Base-by-base conservation (phyloP, 1,140 invertebrate species). In the Hyphantria cunea region DNA sequence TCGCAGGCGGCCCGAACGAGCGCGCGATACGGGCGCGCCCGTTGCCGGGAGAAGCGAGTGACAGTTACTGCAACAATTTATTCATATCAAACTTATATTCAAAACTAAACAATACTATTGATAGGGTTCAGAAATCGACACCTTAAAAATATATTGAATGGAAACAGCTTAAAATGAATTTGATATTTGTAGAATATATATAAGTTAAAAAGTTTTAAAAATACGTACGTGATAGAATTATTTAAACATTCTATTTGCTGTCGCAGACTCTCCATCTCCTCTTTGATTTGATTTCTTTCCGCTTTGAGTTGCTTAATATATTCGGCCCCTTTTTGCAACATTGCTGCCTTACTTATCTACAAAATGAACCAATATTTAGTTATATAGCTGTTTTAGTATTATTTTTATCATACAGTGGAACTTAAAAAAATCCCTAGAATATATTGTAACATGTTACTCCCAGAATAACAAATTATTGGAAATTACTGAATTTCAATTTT, bases 271-370 rank as follows among this genome's bases (percentile, higher is more conserved):
- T 98, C 96, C 92, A 97, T 97, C 90, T 99, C 98, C 63, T 98
- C 96, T 76, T 97, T 96, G 54, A 99, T 94, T 74, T 96, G 95
- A 77, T 94, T 94, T 67, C 98, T 92, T 84, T 99, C 98, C 12
- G 93, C 85, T 74, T 97, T 96, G 64, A 99, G 91, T 74, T 98
- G 96, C 69, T 95, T 95, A 68, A 99, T 98, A 81, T 99, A 98
- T 78, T 99, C 98, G 5, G 97, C 98, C 68, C 97, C 97, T 90
- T 99, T 99, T 77, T 99, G 97, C 42, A 99, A 89, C 96, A 99
- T 98, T 0, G 97, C 97, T 15, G 98, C 98, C 92, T 99, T 99
- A 90, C 96, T 97, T 64, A 97, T 92, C 94, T 95, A 74, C 60
- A 33, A 42, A 31, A 10, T 9, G 39, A 10, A 17, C 17, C 17